phyloP scores from a whole-genome alignment of 2,888 invertebrate species.

The Priocnemis perturbator region DNA sequence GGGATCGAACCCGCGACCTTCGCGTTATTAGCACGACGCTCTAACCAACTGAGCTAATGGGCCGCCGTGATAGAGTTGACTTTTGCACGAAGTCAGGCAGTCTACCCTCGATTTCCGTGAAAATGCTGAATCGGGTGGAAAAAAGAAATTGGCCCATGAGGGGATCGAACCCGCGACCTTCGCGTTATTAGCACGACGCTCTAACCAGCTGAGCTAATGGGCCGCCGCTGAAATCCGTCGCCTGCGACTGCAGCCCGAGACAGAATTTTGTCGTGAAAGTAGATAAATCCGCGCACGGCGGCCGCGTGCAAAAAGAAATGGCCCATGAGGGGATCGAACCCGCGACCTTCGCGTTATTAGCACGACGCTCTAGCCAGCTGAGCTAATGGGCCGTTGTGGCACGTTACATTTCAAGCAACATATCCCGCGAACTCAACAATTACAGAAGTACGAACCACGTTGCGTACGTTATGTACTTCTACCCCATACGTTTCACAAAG shows the following conservation, averaged over 20 bases:
- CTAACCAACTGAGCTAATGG: constrained; percentile 70
- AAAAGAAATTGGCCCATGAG: constrained; percentile 68
- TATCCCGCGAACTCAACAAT: background rate
- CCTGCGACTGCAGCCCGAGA: background rate
- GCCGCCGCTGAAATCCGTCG: background rate
- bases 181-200: constrained; percentile 74
- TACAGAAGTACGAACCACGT: background rate
- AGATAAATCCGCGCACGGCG: too few relatives aligned
- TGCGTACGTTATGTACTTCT: constrained; percentile 3
- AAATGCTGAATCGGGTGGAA: background rate
- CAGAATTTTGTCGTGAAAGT: too few relatives aligned
- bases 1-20: constrained; percentile 74
- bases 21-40: constrained; percentile 74
- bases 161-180: constrained; percentile 74
- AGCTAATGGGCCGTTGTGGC: constrained; percentile 64
- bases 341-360: constrained; percentile 73
- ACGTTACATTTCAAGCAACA: background rate
- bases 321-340: constrained; percentile 73
- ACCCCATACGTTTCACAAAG: constrained; percentile 1
- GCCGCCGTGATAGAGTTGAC: background rate
- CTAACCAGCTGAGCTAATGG: constrained; percentile 69
- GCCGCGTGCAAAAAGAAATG: constrained; percentile 52
- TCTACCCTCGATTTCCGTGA: too few relatives aligned
- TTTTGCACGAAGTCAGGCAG: too few relatives aligned
- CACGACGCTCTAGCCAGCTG: constrained; percentile 73